Conservation (phyloP, 2,113 vertebrate species). For the Eudyptes chrysolophus region DNA sequence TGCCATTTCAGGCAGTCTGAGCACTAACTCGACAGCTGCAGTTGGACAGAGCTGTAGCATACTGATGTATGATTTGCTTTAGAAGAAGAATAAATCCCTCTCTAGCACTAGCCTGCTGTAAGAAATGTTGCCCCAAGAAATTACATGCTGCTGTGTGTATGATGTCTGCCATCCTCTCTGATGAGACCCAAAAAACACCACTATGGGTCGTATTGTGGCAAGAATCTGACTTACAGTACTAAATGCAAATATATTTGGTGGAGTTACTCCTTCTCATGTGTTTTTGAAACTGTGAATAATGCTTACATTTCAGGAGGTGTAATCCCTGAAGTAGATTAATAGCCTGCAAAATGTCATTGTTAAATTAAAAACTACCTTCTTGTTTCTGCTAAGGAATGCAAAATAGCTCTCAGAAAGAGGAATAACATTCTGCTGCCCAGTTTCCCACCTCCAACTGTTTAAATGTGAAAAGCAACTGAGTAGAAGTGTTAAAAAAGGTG, state of each 20-base stretch:
- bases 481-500: neutral
- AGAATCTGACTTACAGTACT: neutral
- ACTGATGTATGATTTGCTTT: neutral
- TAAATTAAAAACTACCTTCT: neutral
- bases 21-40: neutral
- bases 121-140: neutral
- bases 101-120: neutral
- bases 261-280: neutral
- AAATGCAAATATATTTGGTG: neutral
- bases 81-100: neutral
- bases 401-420: neutral
- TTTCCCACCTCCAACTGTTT: neutral
- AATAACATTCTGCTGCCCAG: neutral
- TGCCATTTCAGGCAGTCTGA: neutral
- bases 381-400: neutral
- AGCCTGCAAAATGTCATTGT: neutral
- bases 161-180: neutral
- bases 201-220: neutral
- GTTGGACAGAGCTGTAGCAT: neutral
- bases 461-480: slow-evolving; percentile 5
- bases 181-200: neutral
- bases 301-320: neutral
- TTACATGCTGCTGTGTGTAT: neutral
- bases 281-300: neutral
- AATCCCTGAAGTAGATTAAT: slow-evolving; percentile 7